Conservation (phyloP, 2,888 invertebrate genomes). For the Augiades crinisus region DNA sequence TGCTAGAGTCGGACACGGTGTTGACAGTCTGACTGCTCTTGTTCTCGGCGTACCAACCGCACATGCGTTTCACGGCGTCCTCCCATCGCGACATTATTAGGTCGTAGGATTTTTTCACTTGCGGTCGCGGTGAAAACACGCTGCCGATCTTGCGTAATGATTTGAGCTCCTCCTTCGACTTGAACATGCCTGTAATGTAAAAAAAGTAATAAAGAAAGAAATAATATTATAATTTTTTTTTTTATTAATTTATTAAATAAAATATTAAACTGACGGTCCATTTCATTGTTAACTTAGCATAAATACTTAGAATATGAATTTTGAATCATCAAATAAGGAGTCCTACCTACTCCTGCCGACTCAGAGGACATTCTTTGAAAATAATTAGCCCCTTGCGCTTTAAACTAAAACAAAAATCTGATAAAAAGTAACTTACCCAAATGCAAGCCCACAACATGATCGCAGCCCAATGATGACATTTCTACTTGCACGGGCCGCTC, state of each 20-base stretch:
- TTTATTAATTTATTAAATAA: too few species aligned
- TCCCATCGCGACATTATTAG: conserved; percentile 76
- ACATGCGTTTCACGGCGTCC: conserved; percentile 79
- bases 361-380: too few species aligned
- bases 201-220: too few species aligned
- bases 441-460: conserved; percentile 91
- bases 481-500: conserved; percentile 88
- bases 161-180: conserved; percentile 83
- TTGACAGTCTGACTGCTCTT: conserved; percentile 34
- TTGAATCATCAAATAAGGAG: too few species aligned
- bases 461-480: conserved; percentile 93
- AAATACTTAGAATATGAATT: too few species aligned
- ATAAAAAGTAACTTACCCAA: conserved; percentile 76
- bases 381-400: too few species aligned
- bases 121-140: conserved; percentile 80
- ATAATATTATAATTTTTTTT: too few species aligned
- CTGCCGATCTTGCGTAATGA: conserved; percentile 81
- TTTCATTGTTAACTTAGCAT: too few species aligned
- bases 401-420: neutral
- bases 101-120: conserved; percentile 56
- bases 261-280: too few species aligned
- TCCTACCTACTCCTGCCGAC: too few species aligned
- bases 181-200: conserved; percentile 87
- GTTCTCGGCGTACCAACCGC: conserved; percentile 75
- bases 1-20: conserved; percentile 45